Evolutionary conservation across 2,888 invertebrate genomes (phyloP).

Genomic region (Carpatolechia fugitivella): DNA sequence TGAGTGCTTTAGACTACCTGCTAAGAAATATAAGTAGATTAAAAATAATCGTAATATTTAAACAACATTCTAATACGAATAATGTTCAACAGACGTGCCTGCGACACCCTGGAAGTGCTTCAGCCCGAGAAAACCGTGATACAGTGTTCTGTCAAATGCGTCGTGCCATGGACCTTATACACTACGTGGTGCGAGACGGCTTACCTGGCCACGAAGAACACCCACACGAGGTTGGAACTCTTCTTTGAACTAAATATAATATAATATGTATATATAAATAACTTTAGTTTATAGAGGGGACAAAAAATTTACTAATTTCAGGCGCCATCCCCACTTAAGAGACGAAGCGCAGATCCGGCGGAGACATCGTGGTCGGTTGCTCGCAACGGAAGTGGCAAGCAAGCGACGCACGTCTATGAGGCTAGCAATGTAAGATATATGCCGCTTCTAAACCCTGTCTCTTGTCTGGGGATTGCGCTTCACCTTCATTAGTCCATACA

Average conservation of each 20-base stretch:
- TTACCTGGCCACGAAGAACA: conserved; percentile 82
- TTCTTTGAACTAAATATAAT: neutral
- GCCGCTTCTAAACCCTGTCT: neutral
- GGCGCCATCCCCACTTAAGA: conserved; percentile 4
- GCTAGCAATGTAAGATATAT: conserved; percentile 4
- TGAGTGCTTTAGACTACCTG: no score
- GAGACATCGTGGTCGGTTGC: conserved; percentile 3
- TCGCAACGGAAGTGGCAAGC: conserved; percentile 2
- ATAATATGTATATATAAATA: neutral
- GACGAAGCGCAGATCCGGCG: conserved; percentile 3
- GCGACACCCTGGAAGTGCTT: conserved; percentile 95
- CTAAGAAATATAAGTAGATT: no score
- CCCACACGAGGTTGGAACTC: conserved; percentile 60
- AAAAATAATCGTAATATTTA: no score
- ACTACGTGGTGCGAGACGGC: conserved; percentile 98
- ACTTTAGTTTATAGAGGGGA: conserved; percentile 1
- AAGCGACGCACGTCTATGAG: neutral
- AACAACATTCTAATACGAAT: neutral
- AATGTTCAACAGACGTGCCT: conserved; percentile 85
- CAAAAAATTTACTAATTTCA: conserved; percentile 4
- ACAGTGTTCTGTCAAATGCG: conserved; percentile 99
- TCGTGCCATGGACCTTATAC: conserved; percentile 97
- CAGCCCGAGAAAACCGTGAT: conserved; percentile 96
- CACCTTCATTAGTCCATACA: neutral
- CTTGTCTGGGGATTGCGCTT: conserved; percentile 4